Base-by-base conservation (phyloP, 2,113 vertebrate species). In the Mustela lutreola region DNA sequence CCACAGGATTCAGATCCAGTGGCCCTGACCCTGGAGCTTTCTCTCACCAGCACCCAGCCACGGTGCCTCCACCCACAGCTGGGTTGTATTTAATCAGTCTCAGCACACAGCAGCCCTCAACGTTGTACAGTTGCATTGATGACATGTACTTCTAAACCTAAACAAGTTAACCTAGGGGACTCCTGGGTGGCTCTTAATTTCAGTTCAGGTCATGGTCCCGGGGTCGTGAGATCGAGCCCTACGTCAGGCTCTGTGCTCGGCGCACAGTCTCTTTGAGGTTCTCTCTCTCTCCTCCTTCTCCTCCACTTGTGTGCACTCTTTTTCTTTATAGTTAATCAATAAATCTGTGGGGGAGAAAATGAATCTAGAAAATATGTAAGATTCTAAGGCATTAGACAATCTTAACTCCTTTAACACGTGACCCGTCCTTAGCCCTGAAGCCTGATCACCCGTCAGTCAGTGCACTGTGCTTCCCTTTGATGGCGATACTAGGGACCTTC, bases 141-240 rank as follows among this genome's bases (percentile, higher is more conserved):
- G 89, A 92, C 82, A 15, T 63, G 19, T 53, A 31, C 36, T 86
- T 94, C 36, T 28, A 12, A 95, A 79, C 22, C 58, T 18, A 78
- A 78, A 48, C 4, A 50, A 50, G 48, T 50, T 50, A 50, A 50
- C 48, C 48, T 50, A 50, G 48, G 48, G 48, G 48, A 11, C 48
- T 14, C 48, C 48, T 50, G 48, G 48, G 48, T 50, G 48, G 48
- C 26, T 48, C 42, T 78, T 31, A 45, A 78, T 78, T 48, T 78
- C 26, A 4, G 26, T 26, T 78, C 7, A 28, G 42, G 42, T 28
- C 75, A 48, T 45, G 26, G 16, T 31, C 42, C 45, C 26, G 2
- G 15, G 15, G 26, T 78, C 26, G 1, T 78, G 75, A 78, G 42
- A 48, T 48, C 4, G 8, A 2, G 42, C 42, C 75, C 75, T 15